A percentile compares a stretch with the other conserved stretches of the same genome.
These are phyloP conservation scores for Druon quercuslanigerum DNA, from an alignment of 1,140 invertebrate genomes.

Conservation along the genomic window DNA sequence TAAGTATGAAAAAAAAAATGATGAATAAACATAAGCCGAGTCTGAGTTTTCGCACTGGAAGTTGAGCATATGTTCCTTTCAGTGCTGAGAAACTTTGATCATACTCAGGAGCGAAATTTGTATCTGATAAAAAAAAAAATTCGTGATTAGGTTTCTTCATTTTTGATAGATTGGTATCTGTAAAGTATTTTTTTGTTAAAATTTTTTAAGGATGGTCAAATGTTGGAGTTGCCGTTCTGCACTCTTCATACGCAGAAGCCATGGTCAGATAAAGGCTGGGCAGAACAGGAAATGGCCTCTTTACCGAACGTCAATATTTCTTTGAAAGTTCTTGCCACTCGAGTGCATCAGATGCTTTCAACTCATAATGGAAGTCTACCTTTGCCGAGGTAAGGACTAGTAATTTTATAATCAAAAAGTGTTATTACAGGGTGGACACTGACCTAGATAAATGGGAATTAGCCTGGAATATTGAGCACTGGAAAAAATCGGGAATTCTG, in stretches of 20 bases:
- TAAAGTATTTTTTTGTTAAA: constrained; percentile 30
- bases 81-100: constrained; percentile 61
- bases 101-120: constrained; percentile 61
- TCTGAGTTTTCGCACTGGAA: constrained; percentile 58
- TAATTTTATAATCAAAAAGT: not conserved
- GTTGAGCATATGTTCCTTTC: constrained; percentile 66
- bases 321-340: constrained; percentile 79
- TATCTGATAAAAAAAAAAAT: constrained; percentile 54
- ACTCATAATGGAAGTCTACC: constrained; percentile 84
- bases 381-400: constrained; percentile 79
- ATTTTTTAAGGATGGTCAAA: constrained; percentile 70
- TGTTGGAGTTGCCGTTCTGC: constrained; percentile 79
- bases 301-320: constrained; percentile 85
- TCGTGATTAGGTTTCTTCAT: not conserved
- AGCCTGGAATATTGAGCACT: too few species aligned
- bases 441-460: too few species aligned
- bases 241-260: constrained; percentile 77
- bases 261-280: constrained; percentile 82
- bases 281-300: constrained; percentile 82
- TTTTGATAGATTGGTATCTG: constrained; percentile 35
- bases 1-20: constrained; percentile 40
- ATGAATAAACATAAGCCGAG: constrained; percentile 56
- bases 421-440: too few species aligned
- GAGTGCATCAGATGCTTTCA: constrained; percentile 81
- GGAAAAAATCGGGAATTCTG: too few species aligned